Percentiles rank a stretch among this genome's conserved stretches.
Evolutionary conservation across 2,797 vertebrate genomes (phyloP).

Genomic region (Bothrops alternatus): DNA sequence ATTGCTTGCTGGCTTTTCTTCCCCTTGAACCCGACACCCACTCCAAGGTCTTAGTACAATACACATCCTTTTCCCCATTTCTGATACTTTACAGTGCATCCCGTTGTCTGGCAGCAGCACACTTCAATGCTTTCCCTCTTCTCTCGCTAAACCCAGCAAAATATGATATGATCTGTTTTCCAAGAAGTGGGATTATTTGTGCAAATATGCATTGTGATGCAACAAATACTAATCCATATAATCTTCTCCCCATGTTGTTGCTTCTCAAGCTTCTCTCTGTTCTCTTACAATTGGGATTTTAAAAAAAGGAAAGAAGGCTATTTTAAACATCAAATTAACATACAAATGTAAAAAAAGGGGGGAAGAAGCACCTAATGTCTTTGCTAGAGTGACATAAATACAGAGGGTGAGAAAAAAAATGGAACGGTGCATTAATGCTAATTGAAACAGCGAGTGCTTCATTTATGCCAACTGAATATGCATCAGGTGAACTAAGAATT

Average conservation of each 20-base stretch:
- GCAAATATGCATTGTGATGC: background rate
- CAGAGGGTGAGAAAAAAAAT: conserved; percentile 1
- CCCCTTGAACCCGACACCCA: background rate
- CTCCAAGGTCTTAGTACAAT: background rate
- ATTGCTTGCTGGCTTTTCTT: no score
- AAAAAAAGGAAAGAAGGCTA: conserved; percentile 6
- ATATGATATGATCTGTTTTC: background rate
- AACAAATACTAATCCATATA: background rate
- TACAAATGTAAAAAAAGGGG: conserved; percentile 34
- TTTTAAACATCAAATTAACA: conserved; percentile 47
- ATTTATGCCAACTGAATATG: conserved; percentile 50
- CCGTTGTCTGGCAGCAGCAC: no score
- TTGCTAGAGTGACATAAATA: conserved; percentile 45
- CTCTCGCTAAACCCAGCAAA: background rate
- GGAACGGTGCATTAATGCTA: conserved; percentile 56
- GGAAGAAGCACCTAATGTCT: background rate
- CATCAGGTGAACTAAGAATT: conserved; percentile 45
- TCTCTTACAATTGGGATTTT: conserved; percentile 2
- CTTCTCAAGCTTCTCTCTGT: background rate
- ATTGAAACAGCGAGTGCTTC: conserved; percentile 53
- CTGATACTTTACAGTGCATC: background rate
- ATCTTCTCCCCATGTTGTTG: background rate
- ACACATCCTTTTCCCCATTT: no score
- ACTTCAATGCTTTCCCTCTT: no score
- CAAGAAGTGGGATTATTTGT: background rate